These are phyloP conservation scores for Orthonychiurus folsomi DNA, from an alignment of 2,888 invertebrate species.

Conservation along the genomic window DNA sequence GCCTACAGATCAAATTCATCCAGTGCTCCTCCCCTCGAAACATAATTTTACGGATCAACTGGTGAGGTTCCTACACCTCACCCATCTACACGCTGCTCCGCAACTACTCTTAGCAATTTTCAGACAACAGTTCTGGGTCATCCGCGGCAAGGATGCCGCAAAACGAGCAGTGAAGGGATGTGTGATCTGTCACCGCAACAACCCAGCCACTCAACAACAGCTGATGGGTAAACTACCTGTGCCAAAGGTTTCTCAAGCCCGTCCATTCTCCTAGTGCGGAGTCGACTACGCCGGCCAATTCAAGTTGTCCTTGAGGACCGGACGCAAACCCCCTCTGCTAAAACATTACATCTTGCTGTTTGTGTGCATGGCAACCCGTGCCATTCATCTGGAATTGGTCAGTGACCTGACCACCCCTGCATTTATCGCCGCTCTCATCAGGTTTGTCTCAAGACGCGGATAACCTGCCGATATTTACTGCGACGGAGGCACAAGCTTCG, in stretches of 20 bases:
- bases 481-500: slow-evolving; percentile 12
- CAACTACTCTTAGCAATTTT: background rate
- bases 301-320: background rate
- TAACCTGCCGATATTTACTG: background rate
- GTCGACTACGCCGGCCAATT: background rate
- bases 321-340: background rate
- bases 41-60: background rate
- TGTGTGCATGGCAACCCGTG: background rate
- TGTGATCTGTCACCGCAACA: background rate
- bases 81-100: background rate
- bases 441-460: slow-evolving; percentile 4
- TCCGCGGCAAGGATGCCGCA: background rate
- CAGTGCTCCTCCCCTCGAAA: background rate
- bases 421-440: slow-evolving; percentile 1
- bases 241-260: background rate
- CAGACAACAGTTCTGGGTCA: background rate
- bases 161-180: background rate
- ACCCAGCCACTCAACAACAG: background rate
- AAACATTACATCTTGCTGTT: background rate
- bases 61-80: background rate
- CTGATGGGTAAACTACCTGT: background rate
- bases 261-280: background rate
- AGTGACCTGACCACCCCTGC: background rate
- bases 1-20: background rate
- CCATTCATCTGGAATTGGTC: slow-evolving; percentile 8